Conservation (phyloP, 2,113 vertebrate genomes). For the Chloropsis hardwickii region DNA sequence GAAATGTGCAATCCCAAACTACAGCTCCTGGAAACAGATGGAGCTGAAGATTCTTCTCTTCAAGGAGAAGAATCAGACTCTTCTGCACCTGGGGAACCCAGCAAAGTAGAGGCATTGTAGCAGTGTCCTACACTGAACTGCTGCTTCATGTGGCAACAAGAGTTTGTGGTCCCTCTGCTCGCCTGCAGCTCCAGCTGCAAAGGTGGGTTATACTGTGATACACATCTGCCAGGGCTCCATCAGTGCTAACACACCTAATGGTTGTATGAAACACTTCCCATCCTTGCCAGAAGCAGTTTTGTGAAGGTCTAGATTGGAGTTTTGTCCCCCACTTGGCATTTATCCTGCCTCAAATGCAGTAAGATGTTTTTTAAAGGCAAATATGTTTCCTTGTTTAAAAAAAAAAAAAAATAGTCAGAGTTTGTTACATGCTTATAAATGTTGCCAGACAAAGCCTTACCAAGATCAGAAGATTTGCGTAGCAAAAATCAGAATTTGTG, state of each 20-base stretch:
- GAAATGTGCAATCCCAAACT: neutral
- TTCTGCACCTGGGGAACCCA: neutral
- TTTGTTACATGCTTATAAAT: neutral
- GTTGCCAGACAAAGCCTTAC: neutral
- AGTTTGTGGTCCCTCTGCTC: neutral
- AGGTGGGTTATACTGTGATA: neutral
- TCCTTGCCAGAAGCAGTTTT: neutral
- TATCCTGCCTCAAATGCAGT: neutral
- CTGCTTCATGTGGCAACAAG: neutral
- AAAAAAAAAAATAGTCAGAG: too few relatives aligned
- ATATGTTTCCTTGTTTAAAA: too few relatives aligned
- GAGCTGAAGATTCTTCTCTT: neutral
- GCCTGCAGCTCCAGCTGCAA: neutral
- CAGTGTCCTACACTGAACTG: neutral
- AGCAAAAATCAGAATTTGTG: neutral
- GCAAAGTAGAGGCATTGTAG: neutral
- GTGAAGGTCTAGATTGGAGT: neutral
- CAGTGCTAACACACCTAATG: fast-evolving
- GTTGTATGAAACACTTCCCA: neutral
- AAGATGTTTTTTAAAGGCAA: neutral
- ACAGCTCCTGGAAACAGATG: neutral
- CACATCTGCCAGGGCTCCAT: neutral
- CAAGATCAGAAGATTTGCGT: neutral
- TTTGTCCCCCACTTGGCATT: neutral
- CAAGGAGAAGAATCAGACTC: neutral